phyloP scores from a whole-genome alignment of 2,888 invertebrate species.

The Pinctada fucata region DNA sequence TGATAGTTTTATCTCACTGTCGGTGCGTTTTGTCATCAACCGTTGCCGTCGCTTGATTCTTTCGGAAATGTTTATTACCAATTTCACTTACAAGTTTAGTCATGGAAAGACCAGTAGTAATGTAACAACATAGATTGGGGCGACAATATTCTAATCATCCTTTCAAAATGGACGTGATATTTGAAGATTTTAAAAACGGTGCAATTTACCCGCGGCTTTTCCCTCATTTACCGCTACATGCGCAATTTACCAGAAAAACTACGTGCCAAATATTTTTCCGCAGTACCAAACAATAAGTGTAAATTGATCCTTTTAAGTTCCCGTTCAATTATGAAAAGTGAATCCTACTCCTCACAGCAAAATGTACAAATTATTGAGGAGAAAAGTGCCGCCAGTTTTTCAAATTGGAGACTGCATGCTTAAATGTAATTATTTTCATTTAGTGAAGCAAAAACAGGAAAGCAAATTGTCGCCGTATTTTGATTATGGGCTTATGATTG shows the following conservation, averaged over 20 bases:
- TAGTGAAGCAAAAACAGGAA: not conserved
- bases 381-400: not conserved
- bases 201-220: too few relatives aligned
- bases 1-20: too few relatives aligned
- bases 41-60: too few relatives aligned
- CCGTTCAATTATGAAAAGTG: not conserved
- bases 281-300: not conserved
- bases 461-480: not conserved
- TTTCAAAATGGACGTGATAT: too few relatives aligned
- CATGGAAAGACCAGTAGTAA: too few relatives aligned
- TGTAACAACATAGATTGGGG: too few relatives aligned
- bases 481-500: not conserved
- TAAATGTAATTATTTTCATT: not conserved
- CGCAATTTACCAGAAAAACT: not conserved
- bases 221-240: too few relatives aligned
- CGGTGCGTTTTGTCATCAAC: too few relatives aligned
- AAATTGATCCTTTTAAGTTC: not conserved
- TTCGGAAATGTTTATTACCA: too few relatives aligned
- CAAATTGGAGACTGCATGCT: not conserved
- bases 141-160: too few relatives aligned
- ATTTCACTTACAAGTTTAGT: too few relatives aligned
- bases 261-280: conserved; percentile 1
- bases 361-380: not conserved
- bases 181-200: too few relatives aligned
- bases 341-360: not conserved